Percentiles rank a stretch among this genome's conserved stretches.
These are phyloP conservation scores for Emmelina monodactyla DNA, from an alignment of 2,888 invertebrate genomes.

Conservation along the genomic window DNA sequence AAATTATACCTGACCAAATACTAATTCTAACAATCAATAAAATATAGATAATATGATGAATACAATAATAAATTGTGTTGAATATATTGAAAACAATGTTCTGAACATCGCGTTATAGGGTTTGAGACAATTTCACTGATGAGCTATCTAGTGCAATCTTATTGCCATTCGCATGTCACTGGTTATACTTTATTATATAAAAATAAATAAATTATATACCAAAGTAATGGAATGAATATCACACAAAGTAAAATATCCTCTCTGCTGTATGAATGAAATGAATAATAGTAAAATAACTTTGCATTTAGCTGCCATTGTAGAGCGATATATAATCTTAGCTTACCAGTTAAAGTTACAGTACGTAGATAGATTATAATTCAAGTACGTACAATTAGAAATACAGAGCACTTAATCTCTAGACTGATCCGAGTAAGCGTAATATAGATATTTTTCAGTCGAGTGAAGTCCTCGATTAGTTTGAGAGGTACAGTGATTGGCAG, in stretches of 20 bases:
- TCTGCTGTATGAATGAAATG: constrained; percentile 24
- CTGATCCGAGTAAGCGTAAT: constrained; percentile 65
- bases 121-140: constrained; percentile 20
- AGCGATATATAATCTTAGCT: constrained; percentile 18
- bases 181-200: constrained; percentile 34
- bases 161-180: constrained; percentile 41
- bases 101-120: constrained; percentile 34
- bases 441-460: constrained; percentile 61
- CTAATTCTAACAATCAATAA: constrained; percentile 15
- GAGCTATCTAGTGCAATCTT: constrained; percentile 58
- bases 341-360: constrained; percentile 6
- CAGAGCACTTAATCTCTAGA: constrained; percentile 62
- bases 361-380: constrained; percentile 24
- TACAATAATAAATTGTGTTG: constrained; percentile 16
- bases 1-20: constrained; percentile 27
- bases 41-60: constrained; percentile 11
- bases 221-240: constrained; percentile 58
- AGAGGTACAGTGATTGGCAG: constrained; percentile 45
- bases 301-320: constrained; percentile 18
- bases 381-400: constrained; percentile 58
- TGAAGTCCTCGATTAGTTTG: constrained; percentile 52
- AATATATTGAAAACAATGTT: constrained; percentile 44
- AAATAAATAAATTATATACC: constrained; percentile 35
- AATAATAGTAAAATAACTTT: constrained; percentile 11
- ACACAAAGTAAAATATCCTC: constrained; percentile 53